phyloP scores from a whole-genome alignment of 2,888 invertebrate genomes.

The Euzophera pinguis region DNA sequence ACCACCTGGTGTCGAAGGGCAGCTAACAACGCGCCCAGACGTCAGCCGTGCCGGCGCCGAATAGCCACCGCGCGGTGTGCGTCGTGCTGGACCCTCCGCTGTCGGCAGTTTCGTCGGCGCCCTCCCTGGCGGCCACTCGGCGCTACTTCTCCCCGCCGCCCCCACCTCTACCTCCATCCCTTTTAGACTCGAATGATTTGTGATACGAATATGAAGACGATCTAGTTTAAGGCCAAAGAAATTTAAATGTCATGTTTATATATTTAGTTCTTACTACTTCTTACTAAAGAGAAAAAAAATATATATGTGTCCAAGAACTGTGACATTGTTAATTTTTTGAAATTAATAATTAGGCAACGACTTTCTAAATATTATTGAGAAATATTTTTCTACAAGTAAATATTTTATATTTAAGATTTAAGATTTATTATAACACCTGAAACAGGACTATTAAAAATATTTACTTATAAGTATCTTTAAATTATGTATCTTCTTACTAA shows the following conservation, averaged over 20 bases:
- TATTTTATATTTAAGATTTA: slow-evolving; percentile 35
- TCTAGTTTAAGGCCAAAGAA: slow-evolving; percentile 58
- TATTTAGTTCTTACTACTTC: slow-evolving; percentile 13
- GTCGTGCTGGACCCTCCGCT: slow-evolving; percentile 31
- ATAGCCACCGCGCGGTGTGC: slow-evolving; percentile 27
- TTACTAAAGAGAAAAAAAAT: slow-evolving; percentile 13
- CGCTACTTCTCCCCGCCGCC: slow-evolving; percentile 41
- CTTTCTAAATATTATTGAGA: slow-evolving; percentile 28
- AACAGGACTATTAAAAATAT: slow-evolving; percentile 33
- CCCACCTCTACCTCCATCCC: slow-evolving; percentile 36
- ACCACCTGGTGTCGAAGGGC: slow-evolving; percentile 49
- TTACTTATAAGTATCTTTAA: too few species aligned
- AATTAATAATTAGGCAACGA: slow-evolving; percentile 31
- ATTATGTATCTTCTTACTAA: too few species aligned
- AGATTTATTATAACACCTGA: slow-evolving; percentile 29
- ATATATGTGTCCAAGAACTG: slow-evolving; percentile 14
- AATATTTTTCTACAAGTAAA: slow-evolving; percentile 49
- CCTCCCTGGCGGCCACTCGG: slow-evolving; percentile 33
- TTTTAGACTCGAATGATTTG: slow-evolving; percentile 50
- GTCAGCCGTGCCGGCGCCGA: slow-evolving; percentile 27
- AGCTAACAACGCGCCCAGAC: slow-evolving; percentile 59
- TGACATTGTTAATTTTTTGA: slow-evolving; percentile 23
- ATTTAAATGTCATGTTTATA: slow-evolving; percentile 2
- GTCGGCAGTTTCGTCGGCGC: slow-evolving; percentile 26
- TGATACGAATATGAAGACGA: slow-evolving; percentile 70